Evolutionary conservation across 2,888 invertebrate species (phyloP), one percentile per base, ranked within the genome.

Genomic region (Melitaea athalia): DNA sequence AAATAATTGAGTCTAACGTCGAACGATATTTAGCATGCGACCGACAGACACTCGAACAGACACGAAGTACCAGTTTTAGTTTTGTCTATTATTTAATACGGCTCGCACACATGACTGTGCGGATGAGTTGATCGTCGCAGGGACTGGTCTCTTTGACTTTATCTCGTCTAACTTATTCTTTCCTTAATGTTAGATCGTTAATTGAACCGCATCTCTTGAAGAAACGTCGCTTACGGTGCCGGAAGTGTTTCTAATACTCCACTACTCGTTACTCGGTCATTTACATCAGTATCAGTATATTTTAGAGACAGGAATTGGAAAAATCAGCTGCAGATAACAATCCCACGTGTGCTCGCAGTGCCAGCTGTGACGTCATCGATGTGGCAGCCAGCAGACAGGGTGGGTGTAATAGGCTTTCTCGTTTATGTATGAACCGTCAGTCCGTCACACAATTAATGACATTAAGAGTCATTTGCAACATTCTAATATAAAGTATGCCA

Each of bases 1-100:
- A 59, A 64, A 64, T 50, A 64, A 64, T 49, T 64, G 59, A 59
- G 59, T 57, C 49, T 57, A n/a, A 33, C 57, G 38, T 15, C 33
- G 47, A n/a, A 64, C 59, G 42, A 42, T 59, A 50, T 50, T 24
- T 8, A 12, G 49, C 49, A 38, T 24, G 14, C 24, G n/a, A 64
- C 38, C 49, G 47, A 64, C 59, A 59, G 49, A 49, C 59, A 64
- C n/a, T 55, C 49, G 64, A 38, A 57, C 42, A 59, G 59, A 64
- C 59, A 49, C 11, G 59, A 59, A 59, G 10, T 50, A 64, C 64
- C 64, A n/a, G 64, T 64, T 64, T 17, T n/a, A 42, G 0, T 42
- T 24, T n/a, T 14, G 14, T n/a, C 31, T 15, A 12, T 31, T 49
- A 47, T 57, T 57, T 57, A 38, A 38, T 10, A 59, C 53, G 12